These are phyloP conservation scores for Gasteruption jaculator DNA, from an alignment of 2,888 invertebrate species.

Conservation along the genomic window DNA sequence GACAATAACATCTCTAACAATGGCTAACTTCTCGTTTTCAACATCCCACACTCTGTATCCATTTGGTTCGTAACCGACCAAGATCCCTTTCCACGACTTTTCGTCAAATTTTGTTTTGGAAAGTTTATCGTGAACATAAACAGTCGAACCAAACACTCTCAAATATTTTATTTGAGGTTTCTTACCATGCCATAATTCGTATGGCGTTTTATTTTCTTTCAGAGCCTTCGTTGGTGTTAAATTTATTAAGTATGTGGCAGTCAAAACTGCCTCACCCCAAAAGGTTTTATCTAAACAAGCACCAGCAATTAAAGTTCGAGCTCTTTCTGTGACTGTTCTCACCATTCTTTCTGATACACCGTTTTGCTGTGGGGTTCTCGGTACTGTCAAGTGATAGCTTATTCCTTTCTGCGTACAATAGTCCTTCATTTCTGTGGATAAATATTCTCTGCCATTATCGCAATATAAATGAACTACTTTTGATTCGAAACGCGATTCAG, in stretches of 20 bases:
- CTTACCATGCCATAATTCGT: constrained; percentile 41
- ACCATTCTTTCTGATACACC: constrained; percentile 43
- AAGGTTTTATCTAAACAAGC: constrained; percentile 12
- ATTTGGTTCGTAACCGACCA: constrained; percentile 38
- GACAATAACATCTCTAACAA: constrained; percentile 39
- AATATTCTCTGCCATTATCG: no score
- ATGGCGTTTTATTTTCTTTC: constrained; percentile 39
- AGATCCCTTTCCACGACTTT: constrained; percentile 39
- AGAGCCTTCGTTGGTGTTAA: constrained; percentile 39
- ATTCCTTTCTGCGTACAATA: constrained; percentile 38
- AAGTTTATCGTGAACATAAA: constrained; percentile 38
- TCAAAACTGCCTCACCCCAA: constrained; percentile 30
- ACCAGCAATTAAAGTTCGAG: constrained; percentile 15
- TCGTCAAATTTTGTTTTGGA: constrained; percentile 36
- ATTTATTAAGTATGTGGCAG: constrained; percentile 43
- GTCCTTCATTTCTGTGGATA: no score
- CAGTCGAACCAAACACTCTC: constrained; percentile 37
- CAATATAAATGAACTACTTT: no score
- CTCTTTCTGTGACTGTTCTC: constrained; percentile 24
- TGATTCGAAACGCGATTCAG: no score
- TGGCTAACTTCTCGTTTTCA: constrained; percentile 31
- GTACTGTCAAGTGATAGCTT: constrained; percentile 42
- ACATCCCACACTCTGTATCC: constrained; percentile 40
- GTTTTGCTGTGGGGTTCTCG: constrained; percentile 43
- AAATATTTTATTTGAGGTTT: constrained; percentile 36